Base-by-base conservation (phyloP, 2,797 vertebrate species). In the Balearica regulorum region DNA sequence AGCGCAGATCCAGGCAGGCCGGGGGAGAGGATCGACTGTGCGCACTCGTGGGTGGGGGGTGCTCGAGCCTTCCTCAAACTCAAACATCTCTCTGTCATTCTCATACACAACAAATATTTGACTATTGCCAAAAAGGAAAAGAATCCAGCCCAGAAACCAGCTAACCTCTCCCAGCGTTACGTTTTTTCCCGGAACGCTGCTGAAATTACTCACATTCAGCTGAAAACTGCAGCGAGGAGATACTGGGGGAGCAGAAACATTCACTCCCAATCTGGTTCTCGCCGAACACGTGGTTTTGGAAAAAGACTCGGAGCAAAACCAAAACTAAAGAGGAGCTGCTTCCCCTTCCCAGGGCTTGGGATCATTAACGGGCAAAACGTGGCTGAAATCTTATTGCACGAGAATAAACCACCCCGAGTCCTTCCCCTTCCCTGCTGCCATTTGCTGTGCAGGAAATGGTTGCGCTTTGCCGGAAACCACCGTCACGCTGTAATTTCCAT, bases 341-440 rank as follows among this genome's bases (percentile, higher is more conserved):
- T 93, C 48, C 29, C 51, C 7, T 44, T 51, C 49, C 11, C 14
- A 2, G 58, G 15, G 2, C 19, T 5, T 0, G 44, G 10, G 22
- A 0, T 35, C 9, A 0, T 5, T 13, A 3, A 9, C 0, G 4
- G 13, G 22, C 2, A 29, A 35, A 26, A n/a, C 1, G 26, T 0
- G 1, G 5, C 37, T 3, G 12, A 39, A 41, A 2, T 7, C 3
- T 49, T 13, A 3, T 1, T 18, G 26, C 31, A 4, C 0, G 39
- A 35, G 37, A 44, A 28, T 3, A 16, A 39, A 37, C 10, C 4
- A 3, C 54, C 16, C 51, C 0, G 0, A 9, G 35, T 4, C 46
- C 62, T 68, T 61, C 22, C 53, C 51, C 73, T 21, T n/a, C 51
- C 20, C 6, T 1, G 1, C 20, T 3, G 6, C 39, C 2, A 0